Percentiles rank a stretch among this genome's conserved stretches.
Evolutionary conservation across 2,797 vertebrate genomes (phyloP).

Genomic region (Acipenser oxyrinchus): DNA sequence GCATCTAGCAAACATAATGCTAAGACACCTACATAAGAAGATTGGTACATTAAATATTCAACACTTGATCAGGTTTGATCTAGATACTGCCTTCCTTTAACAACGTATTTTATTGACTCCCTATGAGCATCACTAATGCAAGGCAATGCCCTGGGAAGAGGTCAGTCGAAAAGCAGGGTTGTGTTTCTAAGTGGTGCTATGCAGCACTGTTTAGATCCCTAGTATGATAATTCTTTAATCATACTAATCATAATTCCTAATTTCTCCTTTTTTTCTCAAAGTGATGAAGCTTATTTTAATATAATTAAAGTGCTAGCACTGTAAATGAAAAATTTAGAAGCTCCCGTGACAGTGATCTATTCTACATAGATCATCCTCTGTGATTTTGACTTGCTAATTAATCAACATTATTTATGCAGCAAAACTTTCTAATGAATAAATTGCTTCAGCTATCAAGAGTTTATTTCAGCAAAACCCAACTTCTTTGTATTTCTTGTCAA

Average conservation of each 20-base stretch:
- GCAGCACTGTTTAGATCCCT: too few species aligned
- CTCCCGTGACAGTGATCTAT: slow-evolving; percentile 63
- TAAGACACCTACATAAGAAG: too few species aligned
- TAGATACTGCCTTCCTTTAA: too few species aligned
- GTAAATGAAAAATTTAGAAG: slow-evolving; percentile 58
- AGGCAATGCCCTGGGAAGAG: too few species aligned
- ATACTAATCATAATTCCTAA: slow-evolving; percentile 32
- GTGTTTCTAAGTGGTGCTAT: too few species aligned
- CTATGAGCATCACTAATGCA: too few species aligned
- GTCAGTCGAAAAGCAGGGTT: too few species aligned
- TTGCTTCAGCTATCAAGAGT: slow-evolving; percentile 46
- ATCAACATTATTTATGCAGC: slow-evolving; percentile 70
- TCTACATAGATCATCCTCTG: slow-evolving; percentile 63
- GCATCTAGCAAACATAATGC: too few species aligned
- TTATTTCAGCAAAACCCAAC: slow-evolving; percentile 39
- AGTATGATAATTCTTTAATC: too few species aligned
- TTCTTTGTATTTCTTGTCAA: slow-evolving; percentile 45
- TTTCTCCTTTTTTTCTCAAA: slow-evolving; percentile 42
- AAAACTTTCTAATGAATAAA: slow-evolving; percentile 58
- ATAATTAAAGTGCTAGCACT: slow-evolving; percentile 54
- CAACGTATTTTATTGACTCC: too few species aligned
- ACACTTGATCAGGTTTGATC: too few species aligned
- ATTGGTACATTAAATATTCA: too few species aligned
- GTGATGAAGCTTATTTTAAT: slow-evolving; percentile 43
- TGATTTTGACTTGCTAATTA: slow-evolving; percentile 67